Percentiles rank a stretch among this genome's conserved stretches.
Evolutionary conservation across 2,113 vertebrate genomes (phyloP).

Genomic region (Oncorhynchus masou): DNA sequence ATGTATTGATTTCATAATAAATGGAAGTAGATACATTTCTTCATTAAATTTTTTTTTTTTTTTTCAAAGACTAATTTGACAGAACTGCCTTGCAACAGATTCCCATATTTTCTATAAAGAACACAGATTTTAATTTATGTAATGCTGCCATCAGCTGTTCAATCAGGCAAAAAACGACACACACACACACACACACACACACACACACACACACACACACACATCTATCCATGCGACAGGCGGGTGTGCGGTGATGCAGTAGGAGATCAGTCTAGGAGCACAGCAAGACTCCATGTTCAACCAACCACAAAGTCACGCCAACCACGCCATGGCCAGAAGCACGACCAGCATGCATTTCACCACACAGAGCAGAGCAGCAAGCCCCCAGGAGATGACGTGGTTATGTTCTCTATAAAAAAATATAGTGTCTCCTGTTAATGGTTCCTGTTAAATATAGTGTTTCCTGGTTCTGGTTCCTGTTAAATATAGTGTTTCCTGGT

Average conservation of each 20-base stretch:
- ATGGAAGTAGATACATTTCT: background rate
- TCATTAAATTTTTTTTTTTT: too few relatives aligned
- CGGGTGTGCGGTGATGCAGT: slow-evolving; percentile 74
- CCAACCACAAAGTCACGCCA: slow-evolving; percentile 68
- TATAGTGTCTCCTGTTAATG: too few relatives aligned
- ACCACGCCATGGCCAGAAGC: background rate
- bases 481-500: too few relatives aligned
- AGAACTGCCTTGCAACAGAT: too few relatives aligned
- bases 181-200: background rate
- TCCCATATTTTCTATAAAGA: too few relatives aligned
- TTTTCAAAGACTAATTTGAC: too few relatives aligned
- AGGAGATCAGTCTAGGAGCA: slow-evolving; percentile 79
- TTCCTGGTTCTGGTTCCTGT: background rate
- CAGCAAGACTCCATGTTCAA: slow-evolving; percentile 71
- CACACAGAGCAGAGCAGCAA: too few relatives aligned
- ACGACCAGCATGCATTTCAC: background rate
- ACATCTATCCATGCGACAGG: slow-evolving; percentile 35
- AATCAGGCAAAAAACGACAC: background rate
- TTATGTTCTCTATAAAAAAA: too few relatives aligned
- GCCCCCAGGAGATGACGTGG: too few relatives aligned
- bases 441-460: too few relatives aligned
- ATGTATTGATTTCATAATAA: background rate
- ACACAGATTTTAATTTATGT: too few relatives aligned
- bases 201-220: background rate
- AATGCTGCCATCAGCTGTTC: slow-evolving; percentile 6